Evolutionary conservation across 2,797 vertebrate genomes (phyloP).

Genomic region (Graptemys geographica): DNA sequence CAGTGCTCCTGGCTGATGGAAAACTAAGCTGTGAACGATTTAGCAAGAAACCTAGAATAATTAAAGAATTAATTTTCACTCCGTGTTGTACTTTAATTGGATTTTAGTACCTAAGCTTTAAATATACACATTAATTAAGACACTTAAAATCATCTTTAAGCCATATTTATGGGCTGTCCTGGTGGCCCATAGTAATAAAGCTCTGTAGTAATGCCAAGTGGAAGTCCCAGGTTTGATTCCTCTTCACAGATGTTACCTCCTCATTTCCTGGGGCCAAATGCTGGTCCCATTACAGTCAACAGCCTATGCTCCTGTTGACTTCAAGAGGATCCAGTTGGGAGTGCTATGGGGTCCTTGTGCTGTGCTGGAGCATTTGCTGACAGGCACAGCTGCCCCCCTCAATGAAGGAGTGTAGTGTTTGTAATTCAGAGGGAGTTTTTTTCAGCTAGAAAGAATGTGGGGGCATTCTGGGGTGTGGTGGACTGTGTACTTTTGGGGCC

Average conservation of each 20-base stretch:
- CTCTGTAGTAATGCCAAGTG: not conserved
- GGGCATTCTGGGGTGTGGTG: not conserved
- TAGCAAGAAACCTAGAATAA: fast-evolving
- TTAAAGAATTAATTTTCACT: not conserved
- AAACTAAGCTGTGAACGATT: not conserved
- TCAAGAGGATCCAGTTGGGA: not conserved
- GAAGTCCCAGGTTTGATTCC: not conserved
- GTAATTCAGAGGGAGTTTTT: not conserved
- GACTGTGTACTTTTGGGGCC: not conserved
- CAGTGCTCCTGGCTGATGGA: not conserved
- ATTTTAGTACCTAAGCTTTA: constrained; percentile 14
- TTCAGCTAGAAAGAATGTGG: not conserved
- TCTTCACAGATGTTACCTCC: not conserved
- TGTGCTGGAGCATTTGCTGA: not conserved
- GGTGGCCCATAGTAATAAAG: fast-evolving
- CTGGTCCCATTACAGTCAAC: not conserved
- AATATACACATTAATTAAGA: not conserved
- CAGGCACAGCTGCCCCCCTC: not conserved
- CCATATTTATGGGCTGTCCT: not conserved
- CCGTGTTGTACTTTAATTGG: not conserved
- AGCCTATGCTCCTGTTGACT: not conserved
- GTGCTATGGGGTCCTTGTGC: not conserved
- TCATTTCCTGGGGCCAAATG: not conserved
- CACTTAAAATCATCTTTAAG: constrained; percentile 4
- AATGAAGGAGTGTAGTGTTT: not conserved